These are phyloP conservation scores for Fistularia commersonii DNA, from an alignment of 2,797 vertebrate genomes.

Conservation along the genomic window DNA sequence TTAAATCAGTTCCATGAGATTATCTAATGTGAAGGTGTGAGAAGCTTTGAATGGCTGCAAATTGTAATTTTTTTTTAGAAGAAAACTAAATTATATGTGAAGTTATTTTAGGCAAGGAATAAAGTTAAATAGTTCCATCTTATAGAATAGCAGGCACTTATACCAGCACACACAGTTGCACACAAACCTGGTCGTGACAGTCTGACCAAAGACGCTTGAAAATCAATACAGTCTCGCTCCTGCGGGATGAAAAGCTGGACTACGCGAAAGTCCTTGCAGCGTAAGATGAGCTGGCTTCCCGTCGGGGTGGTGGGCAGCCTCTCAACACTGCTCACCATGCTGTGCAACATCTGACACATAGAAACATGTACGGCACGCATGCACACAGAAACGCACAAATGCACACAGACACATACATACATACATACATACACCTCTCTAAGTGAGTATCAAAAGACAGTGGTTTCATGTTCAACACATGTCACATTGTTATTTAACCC, in stretches of 20 bases:
- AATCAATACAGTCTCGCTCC: constrained; percentile 85
- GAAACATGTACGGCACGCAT: constrained; percentile 10
- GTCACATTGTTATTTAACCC: constrained; percentile 9
- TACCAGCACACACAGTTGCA: not conserved
- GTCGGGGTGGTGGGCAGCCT: constrained; percentile 80
- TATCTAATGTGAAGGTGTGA: too few species aligned
- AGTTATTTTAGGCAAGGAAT: too few species aligned
- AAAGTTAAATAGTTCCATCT: too few species aligned
- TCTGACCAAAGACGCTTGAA: constrained; percentile 84
- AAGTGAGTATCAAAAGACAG: not conserved
- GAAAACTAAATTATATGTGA: too few species aligned
- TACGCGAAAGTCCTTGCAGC: constrained; percentile 90
- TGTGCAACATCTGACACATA: constrained; percentile 85
- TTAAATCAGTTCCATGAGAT: too few species aligned
- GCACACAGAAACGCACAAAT: constrained; percentile 5
- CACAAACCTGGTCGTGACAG: constrained; percentile 80
- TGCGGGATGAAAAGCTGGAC: constrained; percentile 85
- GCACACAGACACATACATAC: not conserved
- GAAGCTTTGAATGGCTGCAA: too few species aligned
- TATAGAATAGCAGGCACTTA: not conserved
- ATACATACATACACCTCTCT: not conserved
- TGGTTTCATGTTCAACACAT: not conserved
- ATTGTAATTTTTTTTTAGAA: too few species aligned
- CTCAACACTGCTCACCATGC: constrained; percentile 86
- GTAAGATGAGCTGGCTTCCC: constrained; percentile 86